Percentiles rank a stretch among this genome's conserved stretches.
These are phyloP conservation scores for Orcinus orca DNA, from an alignment of 2,113 vertebrate species.

Conservation along the genomic window DNA sequence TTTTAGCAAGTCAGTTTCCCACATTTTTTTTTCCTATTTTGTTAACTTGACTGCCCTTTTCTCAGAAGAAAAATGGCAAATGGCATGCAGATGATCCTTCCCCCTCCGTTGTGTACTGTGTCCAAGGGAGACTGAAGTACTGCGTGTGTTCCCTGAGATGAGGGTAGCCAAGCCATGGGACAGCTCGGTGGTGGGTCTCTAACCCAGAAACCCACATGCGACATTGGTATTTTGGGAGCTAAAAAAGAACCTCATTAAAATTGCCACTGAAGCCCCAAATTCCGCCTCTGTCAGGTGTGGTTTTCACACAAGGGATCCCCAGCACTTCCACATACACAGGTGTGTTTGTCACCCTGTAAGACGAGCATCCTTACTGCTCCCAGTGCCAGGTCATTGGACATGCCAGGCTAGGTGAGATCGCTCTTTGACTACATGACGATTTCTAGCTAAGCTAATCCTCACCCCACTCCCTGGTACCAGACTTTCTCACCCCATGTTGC, in stretches of 20 bases:
- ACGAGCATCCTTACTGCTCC: fast-evolving
- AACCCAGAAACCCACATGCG: slow-evolving; percentile 37
- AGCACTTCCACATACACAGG: background rate
- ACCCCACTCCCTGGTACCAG: background rate
- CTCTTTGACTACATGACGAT: background rate
- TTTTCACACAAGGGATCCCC: background rate
- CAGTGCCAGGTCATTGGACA: fast-evolving
- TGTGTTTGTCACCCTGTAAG: background rate
- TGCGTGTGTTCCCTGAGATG: background rate
- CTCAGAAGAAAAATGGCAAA: slow-evolving; percentile 65
- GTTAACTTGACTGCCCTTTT: slow-evolving; percentile 66
- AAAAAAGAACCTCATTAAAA: slow-evolving; percentile 17
- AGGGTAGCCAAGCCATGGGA: background rate
- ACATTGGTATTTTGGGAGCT: slow-evolving; percentile 22
- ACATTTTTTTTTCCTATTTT: slow-evolving; percentile 52
- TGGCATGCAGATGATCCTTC: slow-evolving; percentile 43
- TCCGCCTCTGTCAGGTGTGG: background rate
- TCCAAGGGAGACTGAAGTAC: background rate
- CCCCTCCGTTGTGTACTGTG: background rate
- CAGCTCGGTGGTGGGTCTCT: background rate
- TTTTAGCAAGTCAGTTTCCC: slow-evolving; percentile 66
- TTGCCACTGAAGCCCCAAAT: background rate
- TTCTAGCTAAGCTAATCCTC: background rate
- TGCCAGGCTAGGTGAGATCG: fast-evolving
- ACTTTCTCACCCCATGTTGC: background rate